Conservation (phyloP, 2,888 invertebrate genomes). For the Acheta domesticus region DNA sequence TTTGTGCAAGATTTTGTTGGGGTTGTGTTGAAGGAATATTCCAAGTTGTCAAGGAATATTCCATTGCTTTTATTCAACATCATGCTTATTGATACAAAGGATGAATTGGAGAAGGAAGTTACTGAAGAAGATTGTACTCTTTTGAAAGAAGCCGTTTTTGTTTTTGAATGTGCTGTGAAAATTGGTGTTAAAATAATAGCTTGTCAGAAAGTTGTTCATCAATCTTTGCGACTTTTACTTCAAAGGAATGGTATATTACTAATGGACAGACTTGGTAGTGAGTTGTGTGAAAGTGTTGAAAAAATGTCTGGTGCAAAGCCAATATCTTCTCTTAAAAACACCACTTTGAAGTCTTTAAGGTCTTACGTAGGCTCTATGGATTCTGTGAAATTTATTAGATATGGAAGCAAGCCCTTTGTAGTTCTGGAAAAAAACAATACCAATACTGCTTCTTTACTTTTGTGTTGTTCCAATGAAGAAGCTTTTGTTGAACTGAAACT, state of each 20-base stretch:
- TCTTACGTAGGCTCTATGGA: conserved; percentile 26
- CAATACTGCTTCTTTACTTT: conserved; percentile 28
- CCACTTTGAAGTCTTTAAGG: conserved; percentile 2
- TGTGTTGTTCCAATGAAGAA: conserved; percentile 28
- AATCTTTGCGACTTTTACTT: conserved; percentile 26
- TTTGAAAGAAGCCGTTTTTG: conserved; percentile 22
- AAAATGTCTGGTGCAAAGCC: conserved; percentile 31
- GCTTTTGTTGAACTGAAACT: conserved; percentile 34
- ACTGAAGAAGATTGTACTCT: background rate
- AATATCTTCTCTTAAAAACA: conserved; percentile 22
- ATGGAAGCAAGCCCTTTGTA: conserved; percentile 26
- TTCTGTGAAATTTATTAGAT: conserved; percentile 20
- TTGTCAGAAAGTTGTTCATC: conserved; percentile 35
- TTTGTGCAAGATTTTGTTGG: conserved; percentile 18
- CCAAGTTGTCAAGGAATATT: background rate
- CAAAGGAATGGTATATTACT: conserved; percentile 32
- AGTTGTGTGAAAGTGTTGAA: conserved; percentile 26
- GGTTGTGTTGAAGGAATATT: conserved; percentile 22
- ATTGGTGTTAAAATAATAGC: conserved; percentile 32
- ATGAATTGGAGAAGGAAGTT: background rate
- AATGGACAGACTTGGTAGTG: conserved; percentile 33
- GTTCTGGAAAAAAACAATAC: conserved; percentile 27
- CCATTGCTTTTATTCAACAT: conserved; percentile 30
- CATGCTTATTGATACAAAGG: conserved; percentile 30
- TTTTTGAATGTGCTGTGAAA: conserved; percentile 28